Evolutionary conservation across 2,797 vertebrate genomes (phyloP).

Genomic region (Enteromius radiatus): DNA sequence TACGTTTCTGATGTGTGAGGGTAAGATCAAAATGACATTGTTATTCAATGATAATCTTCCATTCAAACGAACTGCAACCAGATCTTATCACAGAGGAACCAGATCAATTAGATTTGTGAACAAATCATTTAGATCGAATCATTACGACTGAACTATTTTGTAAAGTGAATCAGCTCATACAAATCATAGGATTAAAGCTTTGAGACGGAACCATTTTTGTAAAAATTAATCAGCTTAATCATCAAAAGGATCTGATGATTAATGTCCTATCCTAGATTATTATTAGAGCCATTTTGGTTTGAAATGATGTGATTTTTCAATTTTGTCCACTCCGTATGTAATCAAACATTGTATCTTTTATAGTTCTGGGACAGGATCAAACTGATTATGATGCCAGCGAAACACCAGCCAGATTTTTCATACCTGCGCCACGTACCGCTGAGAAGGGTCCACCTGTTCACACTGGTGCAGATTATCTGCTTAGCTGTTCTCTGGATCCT

Average conservation of each 20-base stretch:
- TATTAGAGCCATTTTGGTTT: neutral
- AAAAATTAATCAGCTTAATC: neutral
- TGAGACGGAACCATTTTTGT: neutral
- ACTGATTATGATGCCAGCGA: constrained; percentile 95
- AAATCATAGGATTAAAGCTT: neutral
- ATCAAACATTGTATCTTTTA: neutral
- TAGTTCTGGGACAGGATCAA: constrained; percentile 98
- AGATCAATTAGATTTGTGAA: neutral
- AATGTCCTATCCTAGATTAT: too few relatives aligned
- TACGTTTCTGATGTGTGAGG: neutral
- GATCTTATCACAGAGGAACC: neutral
- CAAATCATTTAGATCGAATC: neutral
- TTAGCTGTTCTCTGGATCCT: constrained; percentile 93
- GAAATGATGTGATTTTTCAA: neutral
- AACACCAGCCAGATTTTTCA: constrained; percentile 92
- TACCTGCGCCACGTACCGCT: constrained; percentile 94
- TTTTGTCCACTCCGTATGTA: neutral
- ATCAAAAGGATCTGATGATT: neutral
- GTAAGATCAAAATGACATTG: neutral
- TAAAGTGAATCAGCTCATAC: neutral
- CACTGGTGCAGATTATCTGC: constrained; percentile 88
- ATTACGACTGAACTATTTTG: neutral
- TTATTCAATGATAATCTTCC: neutral
- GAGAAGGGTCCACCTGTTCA: constrained; percentile 93
- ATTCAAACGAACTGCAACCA: neutral